Base-by-base conservation (phyloP, 2,113 vertebrate genomes). In the Lophotis ruficrista region DNA sequence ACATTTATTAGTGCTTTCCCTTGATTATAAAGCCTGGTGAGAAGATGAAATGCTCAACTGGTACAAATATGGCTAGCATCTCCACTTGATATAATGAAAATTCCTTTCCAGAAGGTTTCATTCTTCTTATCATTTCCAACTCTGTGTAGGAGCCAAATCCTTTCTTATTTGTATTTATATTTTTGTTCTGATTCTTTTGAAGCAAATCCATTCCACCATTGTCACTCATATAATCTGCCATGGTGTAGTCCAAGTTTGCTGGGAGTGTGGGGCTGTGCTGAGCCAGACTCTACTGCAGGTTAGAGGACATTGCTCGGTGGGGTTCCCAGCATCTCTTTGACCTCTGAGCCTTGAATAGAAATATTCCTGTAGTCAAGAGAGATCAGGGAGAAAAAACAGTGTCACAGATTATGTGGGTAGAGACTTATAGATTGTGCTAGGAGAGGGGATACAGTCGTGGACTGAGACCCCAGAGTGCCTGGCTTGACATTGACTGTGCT, bases 1-100 rank as follows among this genome's bases (percentile, higher is more conserved):
- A 1, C 0, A 1, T 57, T 64, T 75, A 28, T 53, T 57, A 62
- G 77, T 2, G 3, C 0, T 69, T 54, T 62, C 3, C 2, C 48
- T 82, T 68, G 15, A 5, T 65, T 68, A 31, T 25, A 50, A 47
- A 57, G 8, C 13, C 33, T 5, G 7, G 4, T 50, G 30, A 50
- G 9, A 83, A 71, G 21, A 68, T 37, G 5, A 92, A 25, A 21
- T 56, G 38, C 27, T 48, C 16, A 51, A 5, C 4, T 17, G 15
- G 18, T 51, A 19, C 8, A 80, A 37, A 12, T 50, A n/a, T 21
- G 33, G 6, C 11, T 60, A 22, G 12, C 4, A 81, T 4, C 10
- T 64, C 33, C 14, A 43, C 21, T 14, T 87, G 8, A 53, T 24
- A 64, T 3, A 13, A 24, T 27, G 4, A 61, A 60, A 57, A 80